Evolutionary conservation across 2,113 vertebrate genomes (phyloP).

Genomic region (Tragelaphus scriptus): DNA sequence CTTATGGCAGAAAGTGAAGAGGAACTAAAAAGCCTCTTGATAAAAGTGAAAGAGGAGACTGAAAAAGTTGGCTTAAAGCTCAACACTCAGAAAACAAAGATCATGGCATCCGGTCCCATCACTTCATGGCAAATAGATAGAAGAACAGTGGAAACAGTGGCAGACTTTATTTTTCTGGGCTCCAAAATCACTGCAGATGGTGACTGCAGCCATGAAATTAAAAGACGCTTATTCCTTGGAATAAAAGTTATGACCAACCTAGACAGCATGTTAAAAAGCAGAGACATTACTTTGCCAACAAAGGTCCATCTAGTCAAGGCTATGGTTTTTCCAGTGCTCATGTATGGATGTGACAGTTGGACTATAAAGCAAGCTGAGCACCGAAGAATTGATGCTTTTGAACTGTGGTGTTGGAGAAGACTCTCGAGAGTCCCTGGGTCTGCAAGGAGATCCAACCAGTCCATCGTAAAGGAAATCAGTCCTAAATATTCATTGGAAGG

Average conservation of each 20-base stretch:
- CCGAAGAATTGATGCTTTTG: background rate
- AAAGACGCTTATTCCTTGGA: background rate
- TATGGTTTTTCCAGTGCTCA: background rate
- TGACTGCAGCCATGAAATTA: background rate
- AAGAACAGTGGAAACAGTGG: background rate
- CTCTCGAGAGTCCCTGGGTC: background rate
- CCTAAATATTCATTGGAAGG: background rate
- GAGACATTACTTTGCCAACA: background rate
- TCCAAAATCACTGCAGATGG: background rate
- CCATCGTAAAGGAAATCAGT: background rate
- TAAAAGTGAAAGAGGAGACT: background rate
- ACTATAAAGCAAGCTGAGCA: accelerated
- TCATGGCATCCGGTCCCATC: background rate
- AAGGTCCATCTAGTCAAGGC: background rate
- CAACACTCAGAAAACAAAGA: background rate
- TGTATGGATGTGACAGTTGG: background rate
- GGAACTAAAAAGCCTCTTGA: background rate
- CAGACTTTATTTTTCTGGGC: background rate
- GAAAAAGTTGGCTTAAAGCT: background rate
- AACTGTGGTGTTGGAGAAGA: background rate
- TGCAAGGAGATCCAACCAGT: background rate
- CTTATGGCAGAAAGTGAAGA: background rate
- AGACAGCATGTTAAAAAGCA: background rate
- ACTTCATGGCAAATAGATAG: background rate
- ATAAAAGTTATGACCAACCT: background rate